Percentiles rank a stretch among this genome's conserved stretches.
These are phyloP conservation scores for Orchestia grillus DNA, from an alignment of 1,140 invertebrate species.

Conservation along the genomic window DNA sequence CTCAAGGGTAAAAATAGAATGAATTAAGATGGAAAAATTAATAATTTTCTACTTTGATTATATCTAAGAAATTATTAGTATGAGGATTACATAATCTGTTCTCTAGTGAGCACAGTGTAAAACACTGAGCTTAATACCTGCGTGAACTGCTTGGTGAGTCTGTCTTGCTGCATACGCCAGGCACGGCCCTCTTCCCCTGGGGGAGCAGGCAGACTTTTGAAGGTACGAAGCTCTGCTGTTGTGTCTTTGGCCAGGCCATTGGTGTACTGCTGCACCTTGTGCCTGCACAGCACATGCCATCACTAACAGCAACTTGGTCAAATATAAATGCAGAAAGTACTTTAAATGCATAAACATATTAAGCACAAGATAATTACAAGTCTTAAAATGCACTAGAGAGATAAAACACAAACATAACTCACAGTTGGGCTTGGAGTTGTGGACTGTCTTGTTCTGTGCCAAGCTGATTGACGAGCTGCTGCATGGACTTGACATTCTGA, in stretches of 20 bases:
- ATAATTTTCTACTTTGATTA: too few relatives aligned
- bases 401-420: background rate
- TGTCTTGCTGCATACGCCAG: conserved; percentile 90
- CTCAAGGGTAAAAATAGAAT: too few relatives aligned
- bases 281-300: conserved; percentile 74
- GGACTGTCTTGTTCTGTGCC: conserved; percentile 60
- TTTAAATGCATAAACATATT: too few relatives aligned
- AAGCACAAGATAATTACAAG: too few relatives aligned
- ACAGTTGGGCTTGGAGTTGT: conserved; percentile 58
- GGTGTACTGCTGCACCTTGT: conserved; percentile 95
- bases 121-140: conserved; percentile 73
- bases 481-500: conserved; percentile 60
- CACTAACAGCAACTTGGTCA: too few relatives aligned
- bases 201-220: conserved; percentile 61
- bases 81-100: too few relatives aligned
- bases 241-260: conserved; percentile 96
- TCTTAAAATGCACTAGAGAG: background rate
- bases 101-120: too few relatives aligned
- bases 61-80: too few relatives aligned
- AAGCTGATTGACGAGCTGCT: conserved; percentile 59
- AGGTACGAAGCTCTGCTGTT: conserved; percentile 66
- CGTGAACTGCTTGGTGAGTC: conserved; percentile 94
- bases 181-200: conserved; percentile 74
- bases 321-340: too few relatives aligned
- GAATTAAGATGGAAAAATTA: too few relatives aligned